Base-by-base conservation (phyloP, 2,113 vertebrate species). In the Zosterops borbonicus region DNA sequence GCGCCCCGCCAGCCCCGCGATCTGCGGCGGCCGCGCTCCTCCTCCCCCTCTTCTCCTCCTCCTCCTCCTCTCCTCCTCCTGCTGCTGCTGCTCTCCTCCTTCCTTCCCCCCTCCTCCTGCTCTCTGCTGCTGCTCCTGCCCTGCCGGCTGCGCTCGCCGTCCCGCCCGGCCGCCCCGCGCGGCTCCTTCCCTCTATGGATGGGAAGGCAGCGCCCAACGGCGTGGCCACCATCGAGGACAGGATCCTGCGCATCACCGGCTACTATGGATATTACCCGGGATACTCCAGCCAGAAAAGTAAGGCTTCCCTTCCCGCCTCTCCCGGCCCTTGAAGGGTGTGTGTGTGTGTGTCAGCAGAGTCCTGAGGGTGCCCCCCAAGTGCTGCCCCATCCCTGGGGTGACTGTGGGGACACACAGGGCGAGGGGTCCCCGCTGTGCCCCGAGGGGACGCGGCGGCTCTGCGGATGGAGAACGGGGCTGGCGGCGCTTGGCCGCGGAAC, bases 221-320 rank as follows among this genome's bases (percentile, higher is more conserved):
- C 81, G 98, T 99, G 97, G 98, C 98, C 97, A 99, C 99, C 97
- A 99, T 99, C 91, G 99, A 99, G 96, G 99, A 99, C 98, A 97
- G 99, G 86, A 99, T 99, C 95, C 97, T 99, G 96, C 98, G 99
- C 96, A 99, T 99, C 98, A 99, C 99, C 49, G 99, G 99, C 95
- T 99, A 99, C 98, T 99, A 99, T 96, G 99, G 99, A 94, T 99
- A 99, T 95, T 99, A 99, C 95, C 99, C 99, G 35, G 99, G 99
- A 52, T 99, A 99, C 98, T 99, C 99, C 97, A 99, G 99, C 97
- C 99, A 99, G 89, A 99, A 98, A 99, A 99, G 99, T 99, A 98
- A 99, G 99, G 98, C 42, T 28, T 39, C 39, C 83, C 63, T 23
- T 55, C 37, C n/a, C 24, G 31, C 60, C 53, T 46, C 23, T 71